phyloP scores from a whole-genome alignment of 1,140 invertebrate genomes.

The Sesamia nonagrioides region DNA sequence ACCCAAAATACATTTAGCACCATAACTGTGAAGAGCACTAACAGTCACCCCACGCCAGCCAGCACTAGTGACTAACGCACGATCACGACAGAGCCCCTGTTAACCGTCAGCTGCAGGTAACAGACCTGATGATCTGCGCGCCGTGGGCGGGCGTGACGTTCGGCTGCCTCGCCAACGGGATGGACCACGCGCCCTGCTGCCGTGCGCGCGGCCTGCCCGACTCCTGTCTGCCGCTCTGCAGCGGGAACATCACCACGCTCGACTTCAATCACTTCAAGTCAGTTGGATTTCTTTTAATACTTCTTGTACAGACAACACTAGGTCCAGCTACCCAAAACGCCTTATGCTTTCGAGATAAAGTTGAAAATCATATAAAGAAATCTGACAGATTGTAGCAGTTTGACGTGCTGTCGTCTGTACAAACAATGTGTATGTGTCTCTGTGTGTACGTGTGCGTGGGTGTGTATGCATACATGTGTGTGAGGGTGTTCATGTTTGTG shows the following conservation, averaged over 20 bases:
- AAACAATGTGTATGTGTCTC: no score
- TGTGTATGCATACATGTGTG: no score
- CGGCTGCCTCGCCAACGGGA: constrained; percentile 92
- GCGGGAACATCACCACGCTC: constrained; percentile 92
- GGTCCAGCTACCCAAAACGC: no score
- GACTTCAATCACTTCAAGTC: constrained; percentile 94
- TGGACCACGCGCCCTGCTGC: constrained; percentile 94
- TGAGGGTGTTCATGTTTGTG: no score
- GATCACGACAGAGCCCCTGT: constrained; percentile 63
- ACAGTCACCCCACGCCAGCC: background rate
- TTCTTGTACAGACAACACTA: no score
- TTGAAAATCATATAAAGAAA: no score
- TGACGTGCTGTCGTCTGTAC: no score
- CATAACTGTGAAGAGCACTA: background rate
- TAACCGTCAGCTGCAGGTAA: constrained; percentile 84
- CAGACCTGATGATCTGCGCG: constrained; percentile 95
- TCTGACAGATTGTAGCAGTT: no score
- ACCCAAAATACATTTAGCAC: background rate
- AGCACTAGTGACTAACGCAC: constrained; percentile 80
- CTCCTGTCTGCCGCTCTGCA: constrained; percentile 92
- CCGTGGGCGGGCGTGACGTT: constrained; percentile 94
- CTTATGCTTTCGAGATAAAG: no score
- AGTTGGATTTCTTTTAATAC: constrained; percentile 73
- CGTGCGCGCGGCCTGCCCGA: constrained; percentile 91
- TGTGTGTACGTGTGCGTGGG: no score